A percentile compares a stretch with the other conserved stretches of the same genome.
These are phyloP conservation scores for Hippopotamyrus pictus DNA, from an alignment of 2,797 vertebrate genomes.

Conservation along the genomic window DNA sequence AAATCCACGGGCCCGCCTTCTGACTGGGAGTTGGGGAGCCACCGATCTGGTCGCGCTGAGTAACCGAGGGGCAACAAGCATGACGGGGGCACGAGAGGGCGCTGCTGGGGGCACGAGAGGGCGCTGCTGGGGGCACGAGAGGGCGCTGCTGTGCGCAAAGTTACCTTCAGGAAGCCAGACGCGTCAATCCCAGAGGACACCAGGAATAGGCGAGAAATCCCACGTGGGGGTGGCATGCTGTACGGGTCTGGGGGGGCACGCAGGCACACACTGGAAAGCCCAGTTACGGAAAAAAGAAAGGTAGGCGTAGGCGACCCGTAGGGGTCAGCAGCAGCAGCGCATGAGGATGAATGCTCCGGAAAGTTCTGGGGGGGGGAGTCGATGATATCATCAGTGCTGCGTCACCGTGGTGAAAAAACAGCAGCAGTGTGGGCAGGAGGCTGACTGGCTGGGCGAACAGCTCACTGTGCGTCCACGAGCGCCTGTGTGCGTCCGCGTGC, in stretches of 20 bases:
- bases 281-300: not conserved
- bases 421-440: not conserved
- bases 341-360: not conserved
- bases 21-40: not conserved
- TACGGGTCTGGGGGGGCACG: not conserved
- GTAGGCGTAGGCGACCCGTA: not conserved
- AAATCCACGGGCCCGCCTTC: no score
- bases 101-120: slow-evolving; percentile 47
- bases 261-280: not conserved
- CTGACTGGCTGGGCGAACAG: not conserved
- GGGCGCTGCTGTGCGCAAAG: slow-evolving; percentile 40
- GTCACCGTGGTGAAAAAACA: not conserved
- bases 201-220: not conserved
- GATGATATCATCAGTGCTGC: not conserved
- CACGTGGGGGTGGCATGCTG: not conserved
- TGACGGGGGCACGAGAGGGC: slow-evolving; percentile 41
- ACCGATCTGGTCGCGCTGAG: slow-evolving; percentile 23
- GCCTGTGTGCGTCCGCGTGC: not conserved
- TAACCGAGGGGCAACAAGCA: slow-evolving; percentile 23
- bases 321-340: not conserved
- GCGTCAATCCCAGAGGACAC: not conserved
- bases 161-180: slow-evolving; percentile 43
- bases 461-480: no score
- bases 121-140: slow-evolving; percentile 47
- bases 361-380: not conserved